Evolutionary conservation across 2,113 vertebrate genomes (phyloP).

Genomic region (Tenebrosternarchus preto): DNA sequence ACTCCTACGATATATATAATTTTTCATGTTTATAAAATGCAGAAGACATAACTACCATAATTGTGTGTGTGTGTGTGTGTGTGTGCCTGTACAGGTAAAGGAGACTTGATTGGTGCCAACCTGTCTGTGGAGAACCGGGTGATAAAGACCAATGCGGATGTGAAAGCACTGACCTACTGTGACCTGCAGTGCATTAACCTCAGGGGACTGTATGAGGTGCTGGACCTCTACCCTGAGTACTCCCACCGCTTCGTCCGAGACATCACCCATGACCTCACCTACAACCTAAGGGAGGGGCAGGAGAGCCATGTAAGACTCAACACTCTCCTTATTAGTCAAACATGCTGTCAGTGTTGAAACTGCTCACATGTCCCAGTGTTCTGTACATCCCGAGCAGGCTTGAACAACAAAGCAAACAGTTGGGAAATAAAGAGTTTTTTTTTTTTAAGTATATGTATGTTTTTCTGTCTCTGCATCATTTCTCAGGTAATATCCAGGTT

Average conservation of each 20-base stretch:
- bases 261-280: slow-evolving; percentile 54
- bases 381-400: no score
- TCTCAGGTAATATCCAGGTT: slow-evolving; percentile 83
- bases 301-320: slow-evolving; percentile 12
- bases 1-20: not conserved
- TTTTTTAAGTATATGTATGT: not conserved
- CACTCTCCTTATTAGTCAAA: not conserved
- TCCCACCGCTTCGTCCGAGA: slow-evolving; percentile 55
- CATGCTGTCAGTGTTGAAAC: not conserved
- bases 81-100: slow-evolving; percentile 48
- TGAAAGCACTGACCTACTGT: slow-evolving; percentile 55
- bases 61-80: slow-evolving; percentile 17
- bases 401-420: no score
- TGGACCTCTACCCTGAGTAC: slow-evolving; percentile 55
- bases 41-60: not conserved
- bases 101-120: slow-evolving; percentile 54
- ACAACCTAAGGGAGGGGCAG: slow-evolving; percentile 45
- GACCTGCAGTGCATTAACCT: slow-evolving; percentile 57
- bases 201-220: slow-evolving; percentile 54
- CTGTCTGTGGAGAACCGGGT: slow-evolving; percentile 50
- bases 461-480: slow-evolving; percentile 54
- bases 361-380: not conserved
- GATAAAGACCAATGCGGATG: slow-evolving; percentile 54
- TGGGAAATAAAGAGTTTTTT: not conserved
- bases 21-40: not conserved